Base-by-base conservation (phyloP, 1,140 invertebrate genomes). In the Rhagoletis zephyria region DNA sequence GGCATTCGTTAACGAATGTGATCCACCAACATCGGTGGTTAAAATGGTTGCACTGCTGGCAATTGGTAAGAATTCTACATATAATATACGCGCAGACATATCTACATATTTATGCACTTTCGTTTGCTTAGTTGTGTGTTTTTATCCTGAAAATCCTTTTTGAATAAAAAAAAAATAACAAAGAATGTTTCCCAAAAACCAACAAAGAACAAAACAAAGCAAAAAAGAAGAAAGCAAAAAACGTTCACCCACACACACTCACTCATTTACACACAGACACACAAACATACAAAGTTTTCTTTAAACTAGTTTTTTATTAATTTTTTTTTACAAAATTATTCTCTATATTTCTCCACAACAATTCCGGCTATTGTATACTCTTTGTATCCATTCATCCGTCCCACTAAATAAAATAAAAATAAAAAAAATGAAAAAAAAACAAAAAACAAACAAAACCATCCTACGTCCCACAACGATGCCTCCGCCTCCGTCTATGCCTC, bases 1-100 rank as follows among this genome's bases (percentile, higher is more conserved):
- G 90, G 97, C 97, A 12, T 98, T 98, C 92, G 96, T 97, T 87
- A 94, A 95, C 19, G 96, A 97, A 91, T 98, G 96, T 91, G 95
- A 96, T 91, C 96, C 96, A 74, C 96, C 97, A 1, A 93, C 94
- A 85, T 94, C 95, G 88, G 94, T 96, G 61, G 96, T 97, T 86
- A 97, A 97, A 93, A 94, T 97, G 90, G 96, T 97, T 63, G 96
- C 96, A 64, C 94, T 97, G 59, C 94, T 97, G 85, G 96, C 96
- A 87, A 97, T 97, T 90, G 95, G 96, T 96, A 94, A 94, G 94
- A 90, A 60, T 5, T 45, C 56, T 30, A 85, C 4, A 85, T 16
- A 10, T 9, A n/a, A 48, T 48, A 74, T 16, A 74, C n/a, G 42
- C 48, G 74, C 48, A 81, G n/a, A 81, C 56, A 67, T 14, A 16